Evolutionary conservation across 2,797 vertebrate genomes (phyloP).

Genomic region (Pseudochromis fuscus): DNA sequence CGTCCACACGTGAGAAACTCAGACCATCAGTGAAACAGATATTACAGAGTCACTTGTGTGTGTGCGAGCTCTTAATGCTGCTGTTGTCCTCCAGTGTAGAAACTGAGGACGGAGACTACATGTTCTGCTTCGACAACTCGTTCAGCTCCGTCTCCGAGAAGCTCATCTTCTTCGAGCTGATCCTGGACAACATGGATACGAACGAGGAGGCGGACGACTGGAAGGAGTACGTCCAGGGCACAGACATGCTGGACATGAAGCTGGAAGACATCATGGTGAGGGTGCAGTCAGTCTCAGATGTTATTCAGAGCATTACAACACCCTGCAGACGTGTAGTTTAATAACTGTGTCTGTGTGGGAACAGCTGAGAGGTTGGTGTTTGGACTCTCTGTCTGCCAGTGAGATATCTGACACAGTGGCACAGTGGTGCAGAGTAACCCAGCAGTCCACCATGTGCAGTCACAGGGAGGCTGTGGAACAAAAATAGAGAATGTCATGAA

Average conservation of each 20-base stretch:
- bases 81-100: constrained; percentile 86
- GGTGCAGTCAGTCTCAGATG: background rate
- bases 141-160: constrained; percentile 97
- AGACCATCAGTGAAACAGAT: background rate
- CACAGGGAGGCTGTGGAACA: constrained; percentile 39
- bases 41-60: background rate
- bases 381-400: constrained; percentile 35
- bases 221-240: constrained; percentile 94
- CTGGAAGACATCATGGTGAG: constrained; percentile 97
- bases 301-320: background rate
- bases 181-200: constrained; percentile 94
- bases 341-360: background rate
- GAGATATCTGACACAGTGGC: constrained; percentile 42
- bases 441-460: constrained; percentile 7
- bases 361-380: background rate
- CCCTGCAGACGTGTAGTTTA: background rate
- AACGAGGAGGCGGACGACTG: constrained; percentile 91
- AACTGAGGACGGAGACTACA: constrained; percentile 96
- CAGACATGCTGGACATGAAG: constrained; percentile 96
- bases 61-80: constrained; percentile 2
- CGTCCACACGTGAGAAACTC: constrained; percentile 93
- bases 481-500: constrained; percentile 38
- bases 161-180: constrained; percentile 98
- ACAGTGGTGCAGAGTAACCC: constrained; percentile 49
- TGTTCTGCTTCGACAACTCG: constrained; percentile 99